These are phyloP conservation scores for Marmota flaviventris DNA, from an alignment of 2,113 vertebrate genomes.

Conservation along the genomic window DNA sequence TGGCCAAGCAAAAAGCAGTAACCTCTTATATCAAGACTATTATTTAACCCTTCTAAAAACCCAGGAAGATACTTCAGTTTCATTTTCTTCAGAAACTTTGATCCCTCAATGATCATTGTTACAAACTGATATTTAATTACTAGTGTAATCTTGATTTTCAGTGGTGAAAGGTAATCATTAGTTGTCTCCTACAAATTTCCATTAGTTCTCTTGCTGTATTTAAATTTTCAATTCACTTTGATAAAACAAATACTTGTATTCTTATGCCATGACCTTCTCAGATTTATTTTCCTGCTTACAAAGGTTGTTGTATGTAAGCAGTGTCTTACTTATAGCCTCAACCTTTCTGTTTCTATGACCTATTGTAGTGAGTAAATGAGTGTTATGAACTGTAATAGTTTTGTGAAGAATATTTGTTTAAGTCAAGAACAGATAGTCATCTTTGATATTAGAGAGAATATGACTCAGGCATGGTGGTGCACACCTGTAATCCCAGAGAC, in stretches of 20 bases:
- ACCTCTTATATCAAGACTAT: not conserved
- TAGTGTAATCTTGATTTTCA: not conserved
- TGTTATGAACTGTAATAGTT: too few relatives aligned
- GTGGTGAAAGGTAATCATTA: not conserved
- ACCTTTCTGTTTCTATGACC: not conserved
- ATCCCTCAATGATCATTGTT: not conserved
- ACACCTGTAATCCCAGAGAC: not conserved
- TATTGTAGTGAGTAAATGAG: not conserved
- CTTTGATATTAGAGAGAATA: not conserved
- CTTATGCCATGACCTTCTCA: not conserved
- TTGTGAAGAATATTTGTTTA: not conserved
- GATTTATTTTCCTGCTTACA: not conserved
- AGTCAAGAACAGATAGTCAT: not conserved
- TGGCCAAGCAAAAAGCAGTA: not conserved
- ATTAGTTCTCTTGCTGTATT: not conserved
- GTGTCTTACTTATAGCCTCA: not conserved
- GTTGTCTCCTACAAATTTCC: not conserved
- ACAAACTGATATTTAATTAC: not conserved
- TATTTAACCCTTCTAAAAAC: not conserved
- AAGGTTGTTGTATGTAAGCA: not conserved
- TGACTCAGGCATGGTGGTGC: fast-evolving
- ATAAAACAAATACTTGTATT: not conserved
- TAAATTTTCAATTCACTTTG: not conserved
- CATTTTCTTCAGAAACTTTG: not conserved
- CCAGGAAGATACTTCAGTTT: not conserved